Evolutionary conservation across 1,140 invertebrate genomes (phyloP), one percentile per base, ranked within the genome.

Genomic region (Asobara japonica): DNA sequence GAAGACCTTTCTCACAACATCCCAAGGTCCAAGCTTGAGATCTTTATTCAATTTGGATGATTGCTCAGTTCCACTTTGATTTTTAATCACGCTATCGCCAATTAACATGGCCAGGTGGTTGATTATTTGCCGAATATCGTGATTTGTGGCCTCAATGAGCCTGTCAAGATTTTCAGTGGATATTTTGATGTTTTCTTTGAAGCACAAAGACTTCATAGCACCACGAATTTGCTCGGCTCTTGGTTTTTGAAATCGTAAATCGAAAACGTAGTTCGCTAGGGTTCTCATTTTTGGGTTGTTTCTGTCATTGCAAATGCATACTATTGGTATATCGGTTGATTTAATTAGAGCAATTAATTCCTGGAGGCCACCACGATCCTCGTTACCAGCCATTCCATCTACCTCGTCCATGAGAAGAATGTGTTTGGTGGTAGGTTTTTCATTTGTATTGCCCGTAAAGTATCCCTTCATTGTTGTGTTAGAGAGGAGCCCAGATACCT

Each of bases 401-500:
- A 99, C 98, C 91, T 99, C 98, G 81, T 99, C 98, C 98, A 99
- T 99, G 11, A 99, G 90, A 0, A 99, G 83, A 25, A 98, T 95
- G 82, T 98, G 96, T 76, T 96, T 94, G 41, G 88, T 90, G 20
- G 80, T 75, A 30, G 77, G 71, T 67, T 81, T 84, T 48, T 67
- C 25, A 68, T 80, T 74, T 4, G 30, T 25, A 27, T 74, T 83
- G 91, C 78, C 90, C 87, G 83, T 87, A 82, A 84, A 89, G 80
- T 89, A 94, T 41, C 89, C 90, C 45, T 90, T 89, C 0, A 95
- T 84, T 0, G 93, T 93, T 56, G 91, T 94, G 36, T 91, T 94
- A 1, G 89, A 91, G 3, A 98, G 82, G 36, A 98, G 84, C 79
- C 93, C 92, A 0, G 92, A 88, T 3, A 98, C 93, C 83, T 94